Conservation (phyloP, 35 echinoderm and acorn worm genomes). For the Ophiothrix spiculata region DNA sequence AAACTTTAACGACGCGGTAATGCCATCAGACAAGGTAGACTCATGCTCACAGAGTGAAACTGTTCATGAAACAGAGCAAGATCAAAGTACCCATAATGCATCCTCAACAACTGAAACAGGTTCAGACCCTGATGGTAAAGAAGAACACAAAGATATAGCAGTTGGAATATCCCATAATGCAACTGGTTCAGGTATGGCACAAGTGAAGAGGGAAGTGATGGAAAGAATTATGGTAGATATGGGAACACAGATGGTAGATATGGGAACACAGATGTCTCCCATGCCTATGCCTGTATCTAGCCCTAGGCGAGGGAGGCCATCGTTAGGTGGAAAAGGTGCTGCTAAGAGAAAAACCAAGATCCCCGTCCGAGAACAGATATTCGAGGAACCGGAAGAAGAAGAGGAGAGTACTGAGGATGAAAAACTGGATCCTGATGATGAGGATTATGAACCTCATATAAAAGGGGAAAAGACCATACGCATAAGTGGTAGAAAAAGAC, state of each 20-base stretch:
- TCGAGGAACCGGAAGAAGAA: background rate
- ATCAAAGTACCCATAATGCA: too few relatives aligned
- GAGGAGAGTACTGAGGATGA: background rate
- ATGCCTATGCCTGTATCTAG: background rate
- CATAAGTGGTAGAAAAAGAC: background rate
- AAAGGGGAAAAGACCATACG: background rate
- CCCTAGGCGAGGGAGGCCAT: background rate
- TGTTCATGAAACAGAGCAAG: too few relatives aligned
- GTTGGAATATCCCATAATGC: too few relatives aligned
- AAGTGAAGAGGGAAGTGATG: too few relatives aligned
- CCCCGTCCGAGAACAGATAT: background rate
- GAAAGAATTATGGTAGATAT: too few relatives aligned
- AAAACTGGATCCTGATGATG: background rate
- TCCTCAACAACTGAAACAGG: too few relatives aligned
- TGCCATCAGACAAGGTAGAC: too few relatives aligned
- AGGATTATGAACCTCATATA: background rate
- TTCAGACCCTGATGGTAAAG: too few relatives aligned
- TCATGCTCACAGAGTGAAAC: too few relatives aligned
- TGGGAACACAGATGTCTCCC: background rate
- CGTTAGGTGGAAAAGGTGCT: background rate
- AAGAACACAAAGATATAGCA: too few relatives aligned
- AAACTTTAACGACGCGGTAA: too few relatives aligned
- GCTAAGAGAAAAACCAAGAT: background rate
- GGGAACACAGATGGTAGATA: conserved; percentile 10
- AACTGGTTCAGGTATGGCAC: too few relatives aligned